Evolutionary conservation across 2,113 vertebrate genomes (phyloP).

Genomic region (Syngnathus floridae): DNA sequence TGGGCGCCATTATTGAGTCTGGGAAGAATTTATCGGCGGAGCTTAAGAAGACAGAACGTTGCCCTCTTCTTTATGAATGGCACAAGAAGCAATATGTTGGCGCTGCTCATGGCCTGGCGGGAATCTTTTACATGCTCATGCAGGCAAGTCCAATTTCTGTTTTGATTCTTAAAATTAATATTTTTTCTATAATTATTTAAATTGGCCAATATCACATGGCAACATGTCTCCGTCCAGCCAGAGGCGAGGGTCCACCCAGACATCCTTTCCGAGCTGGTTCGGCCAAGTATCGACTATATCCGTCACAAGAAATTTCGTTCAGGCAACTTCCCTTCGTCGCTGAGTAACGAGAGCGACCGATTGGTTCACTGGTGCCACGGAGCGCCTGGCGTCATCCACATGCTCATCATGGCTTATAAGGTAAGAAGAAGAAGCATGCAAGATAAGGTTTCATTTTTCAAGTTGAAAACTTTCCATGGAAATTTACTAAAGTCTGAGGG

Average conservation of each 20-base stretch:
- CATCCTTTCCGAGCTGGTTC: constrained; percentile 79
- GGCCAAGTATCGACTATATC: constrained; percentile 92
- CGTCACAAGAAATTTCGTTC: constrained; percentile 94
- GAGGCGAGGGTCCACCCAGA: constrained; percentile 78
- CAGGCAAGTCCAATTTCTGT: constrained; percentile 69
- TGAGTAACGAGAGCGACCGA: constrained; percentile 93
- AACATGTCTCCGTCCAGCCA: constrained; percentile 67
- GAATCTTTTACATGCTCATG: constrained; percentile 91
- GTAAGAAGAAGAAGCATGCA: constrained; percentile 53
- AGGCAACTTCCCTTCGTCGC: constrained; percentile 90
- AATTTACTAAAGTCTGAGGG: no score
- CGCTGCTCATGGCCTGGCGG: constrained; percentile 88
- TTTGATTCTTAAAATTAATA: not conserved
- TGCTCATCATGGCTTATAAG: constrained; percentile 86
- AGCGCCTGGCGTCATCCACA: constrained; percentile 84
- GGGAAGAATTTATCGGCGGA: constrained; percentile 84
- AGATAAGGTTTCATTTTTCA: no score
- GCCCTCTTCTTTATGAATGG: constrained; percentile 92
- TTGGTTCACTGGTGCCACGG: constrained; percentile 98
- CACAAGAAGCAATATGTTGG: constrained; percentile 95
- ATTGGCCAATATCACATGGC: not conserved
- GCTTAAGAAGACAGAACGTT: constrained; percentile 86
- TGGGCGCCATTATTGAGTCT: constrained; percentile 81
- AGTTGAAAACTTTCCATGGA: no score
- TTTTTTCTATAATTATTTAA: not conserved